Evolutionary conservation across 2,113 vertebrate species (phyloP), one percentile per base, ranked within the genome.

Genomic region (Tetrao urogallus): DNA sequence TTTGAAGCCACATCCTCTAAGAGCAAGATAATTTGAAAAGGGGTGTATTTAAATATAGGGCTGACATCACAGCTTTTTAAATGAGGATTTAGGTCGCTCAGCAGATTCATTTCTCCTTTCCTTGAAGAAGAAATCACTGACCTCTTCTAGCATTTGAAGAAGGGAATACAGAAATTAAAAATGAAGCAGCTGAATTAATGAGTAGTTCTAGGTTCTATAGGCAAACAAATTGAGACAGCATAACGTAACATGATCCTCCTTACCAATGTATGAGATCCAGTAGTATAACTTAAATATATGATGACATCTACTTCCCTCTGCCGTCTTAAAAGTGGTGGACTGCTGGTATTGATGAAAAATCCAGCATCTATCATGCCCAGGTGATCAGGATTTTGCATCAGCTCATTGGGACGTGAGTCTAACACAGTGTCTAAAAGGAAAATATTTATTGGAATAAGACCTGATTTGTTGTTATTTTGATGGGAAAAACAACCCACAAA

Each of bases 341-440:
- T 97, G 85, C 98, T 98, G 34, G 97, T 98, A 91, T 98, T 98
- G 94, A 98, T 97, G 89, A 98, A 98, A 94, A 97, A 98, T 88
- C 95, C 97, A 45, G 97, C 95, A 11, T 98, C 98, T 86, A 98
- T 97, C 81, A 98, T 95, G 80, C 97, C 98, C 75, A 98, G 85
- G 11, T 95, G 93, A 77, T 96, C 61, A 1, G 96, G 57, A 91
- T 95, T 95, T 10, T 97, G 87, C 47, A 98, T 98, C 74, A 98
- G 95, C 57, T 97, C 72, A 32, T 96, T 95, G 17, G 98, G 97
- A 47, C 54, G 88, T 6, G 79, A 34, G 57, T 98, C 98, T 60
- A 97, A 81, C 36, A 97, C 96, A 4, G 97, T 98, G 61, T 98
- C 98, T 98, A 88, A 91, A 97, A 97, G 28, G 57, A 63, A 95